A percentile compares a stretch with the other conserved stretches of the same genome.
Evolutionary conservation across 2,888 invertebrate genomes (phyloP).

Genomic region (Chymomyza procnemis): DNA sequence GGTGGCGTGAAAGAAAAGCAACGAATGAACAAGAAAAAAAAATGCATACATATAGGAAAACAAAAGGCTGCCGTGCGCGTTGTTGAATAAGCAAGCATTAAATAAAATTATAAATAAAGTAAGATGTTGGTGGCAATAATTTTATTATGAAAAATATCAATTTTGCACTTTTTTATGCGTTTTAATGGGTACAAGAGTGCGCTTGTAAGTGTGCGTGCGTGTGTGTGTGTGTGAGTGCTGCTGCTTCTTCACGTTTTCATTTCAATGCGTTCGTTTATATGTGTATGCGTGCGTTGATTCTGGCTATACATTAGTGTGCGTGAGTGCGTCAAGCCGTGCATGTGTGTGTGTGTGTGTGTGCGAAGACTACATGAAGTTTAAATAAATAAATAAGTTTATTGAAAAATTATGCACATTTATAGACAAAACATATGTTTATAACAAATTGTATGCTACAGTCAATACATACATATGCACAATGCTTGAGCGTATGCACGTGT

Average conservation of each 20-base stretch:
- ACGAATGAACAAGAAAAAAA: constrained; percentile 56
- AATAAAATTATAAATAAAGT: constrained; percentile 51
- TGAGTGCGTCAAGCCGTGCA: constrained; percentile 5
- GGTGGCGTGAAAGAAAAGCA: constrained; percentile 57
- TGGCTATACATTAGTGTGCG: not conserved
- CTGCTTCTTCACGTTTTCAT: constrained; percentile 4
- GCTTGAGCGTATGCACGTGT: not conserved
- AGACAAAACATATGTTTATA: too few relatives aligned
- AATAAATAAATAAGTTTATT: not conserved
- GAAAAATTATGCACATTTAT: too few relatives aligned
- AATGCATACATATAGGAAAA: constrained; percentile 47
- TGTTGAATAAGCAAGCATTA: constrained; percentile 50
- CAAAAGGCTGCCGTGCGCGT: constrained; percentile 38
- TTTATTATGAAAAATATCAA: constrained; percentile 32
- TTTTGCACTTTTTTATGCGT: constrained; percentile 42
- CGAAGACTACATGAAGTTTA: not conserved
- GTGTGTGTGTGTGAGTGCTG: constrained; percentile 8
- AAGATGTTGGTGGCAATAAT: constrained; percentile 24
- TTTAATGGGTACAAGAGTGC: not conserved
- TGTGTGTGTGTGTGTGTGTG: not conserved
- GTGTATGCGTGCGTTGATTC: not conserved
- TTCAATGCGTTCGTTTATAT: not conserved
- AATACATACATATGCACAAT: not conserved
- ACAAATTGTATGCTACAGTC: too few relatives aligned
- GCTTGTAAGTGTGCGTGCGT: not conserved